Evolutionary conservation across 2,113 vertebrate genomes (phyloP).

Genomic region (Anhinga anhinga): DNA sequence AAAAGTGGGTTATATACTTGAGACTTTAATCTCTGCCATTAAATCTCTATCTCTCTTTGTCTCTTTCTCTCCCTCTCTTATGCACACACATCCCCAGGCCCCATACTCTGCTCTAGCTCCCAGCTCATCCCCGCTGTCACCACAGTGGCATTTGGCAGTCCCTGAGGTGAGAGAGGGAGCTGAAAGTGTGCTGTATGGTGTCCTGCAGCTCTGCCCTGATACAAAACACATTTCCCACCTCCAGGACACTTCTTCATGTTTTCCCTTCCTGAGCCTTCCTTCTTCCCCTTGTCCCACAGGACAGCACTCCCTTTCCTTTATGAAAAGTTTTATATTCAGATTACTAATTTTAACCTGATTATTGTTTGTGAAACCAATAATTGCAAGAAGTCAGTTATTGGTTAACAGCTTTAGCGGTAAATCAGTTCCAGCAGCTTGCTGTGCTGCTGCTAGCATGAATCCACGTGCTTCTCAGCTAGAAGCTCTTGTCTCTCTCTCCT

Average conservation of each 20-base stretch:
- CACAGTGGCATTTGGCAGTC: conserved; percentile 16
- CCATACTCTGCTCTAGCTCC: not conserved
- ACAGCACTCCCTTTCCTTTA: not conserved
- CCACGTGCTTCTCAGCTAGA: conserved; percentile 56
- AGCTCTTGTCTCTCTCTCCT: not conserved
- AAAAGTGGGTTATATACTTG: not conserved
- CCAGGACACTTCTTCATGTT: not conserved
- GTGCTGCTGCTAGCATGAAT: conserved; percentile 32
- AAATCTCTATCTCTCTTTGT: not conserved
- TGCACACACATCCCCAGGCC: not conserved
- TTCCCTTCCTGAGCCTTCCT: not conserved
- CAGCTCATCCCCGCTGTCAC: not conserved
- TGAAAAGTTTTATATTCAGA: not conserved
- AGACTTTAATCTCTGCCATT: not conserved
- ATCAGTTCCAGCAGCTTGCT: conserved; percentile 48
- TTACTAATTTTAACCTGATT: conserved; percentile 50
- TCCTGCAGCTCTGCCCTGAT: not conserved
- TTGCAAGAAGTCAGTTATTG: conserved; percentile 22
- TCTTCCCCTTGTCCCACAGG: not conserved
- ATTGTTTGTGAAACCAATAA: conserved; percentile 26
- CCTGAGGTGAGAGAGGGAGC: not conserved
- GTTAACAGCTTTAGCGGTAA: conserved; percentile 25
- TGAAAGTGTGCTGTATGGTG: not conserved
- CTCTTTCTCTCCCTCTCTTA: not conserved
- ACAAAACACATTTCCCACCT: conserved; percentile 23